A percentile compares a stretch with the other conserved stretches of the same genome.
Evolutionary conservation across 1,140 invertebrate species (phyloP).

Genomic region (Bilobella aurantiaca): DNA sequence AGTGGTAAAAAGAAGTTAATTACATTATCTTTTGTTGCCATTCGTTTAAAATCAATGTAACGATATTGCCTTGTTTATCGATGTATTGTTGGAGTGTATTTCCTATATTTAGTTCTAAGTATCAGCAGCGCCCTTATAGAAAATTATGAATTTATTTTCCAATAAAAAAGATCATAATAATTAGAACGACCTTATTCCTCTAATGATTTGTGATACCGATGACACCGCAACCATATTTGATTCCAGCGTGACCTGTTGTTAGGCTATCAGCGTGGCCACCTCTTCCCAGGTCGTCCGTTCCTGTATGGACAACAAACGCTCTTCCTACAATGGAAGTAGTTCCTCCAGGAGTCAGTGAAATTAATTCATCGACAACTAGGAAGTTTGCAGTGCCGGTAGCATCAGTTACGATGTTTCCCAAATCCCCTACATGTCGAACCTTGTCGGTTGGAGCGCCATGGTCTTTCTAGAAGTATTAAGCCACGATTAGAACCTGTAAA

Average conservation of each 20-base stretch:
- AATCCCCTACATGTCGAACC: constrained; percentile 42
- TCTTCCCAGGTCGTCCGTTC: constrained; percentile 46
- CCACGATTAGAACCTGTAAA: too few species aligned
- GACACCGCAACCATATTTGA: constrained; percentile 45
- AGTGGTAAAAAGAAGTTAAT: too few species aligned
- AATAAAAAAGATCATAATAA: too few species aligned
- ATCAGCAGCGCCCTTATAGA: too few species aligned
- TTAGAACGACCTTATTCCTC: too few species aligned
- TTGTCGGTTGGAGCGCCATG: constrained; percentile 22
- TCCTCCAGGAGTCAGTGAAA: constrained; percentile 38
- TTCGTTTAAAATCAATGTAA: too few species aligned
- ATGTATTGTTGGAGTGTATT: too few species aligned
- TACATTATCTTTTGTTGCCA: too few species aligned
- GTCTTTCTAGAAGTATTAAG: constrained; percentile 24
- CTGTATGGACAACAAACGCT: constrained; percentile 44
- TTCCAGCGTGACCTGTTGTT: constrained; percentile 47
- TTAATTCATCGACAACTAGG: constrained; percentile 39
- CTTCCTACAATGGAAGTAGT: constrained; percentile 36
- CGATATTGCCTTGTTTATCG: too few species aligned
- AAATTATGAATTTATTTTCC: too few species aligned
- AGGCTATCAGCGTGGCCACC: constrained; percentile 43
- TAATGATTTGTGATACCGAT: too few species aligned
- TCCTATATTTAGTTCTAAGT: too few species aligned
- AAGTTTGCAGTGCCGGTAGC: constrained; percentile 39
- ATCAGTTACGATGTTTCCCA: constrained; percentile 44